Evolutionary conservation across 2,113 vertebrate species (phyloP).

Genomic region (Himantopus leucocephalus): DNA sequence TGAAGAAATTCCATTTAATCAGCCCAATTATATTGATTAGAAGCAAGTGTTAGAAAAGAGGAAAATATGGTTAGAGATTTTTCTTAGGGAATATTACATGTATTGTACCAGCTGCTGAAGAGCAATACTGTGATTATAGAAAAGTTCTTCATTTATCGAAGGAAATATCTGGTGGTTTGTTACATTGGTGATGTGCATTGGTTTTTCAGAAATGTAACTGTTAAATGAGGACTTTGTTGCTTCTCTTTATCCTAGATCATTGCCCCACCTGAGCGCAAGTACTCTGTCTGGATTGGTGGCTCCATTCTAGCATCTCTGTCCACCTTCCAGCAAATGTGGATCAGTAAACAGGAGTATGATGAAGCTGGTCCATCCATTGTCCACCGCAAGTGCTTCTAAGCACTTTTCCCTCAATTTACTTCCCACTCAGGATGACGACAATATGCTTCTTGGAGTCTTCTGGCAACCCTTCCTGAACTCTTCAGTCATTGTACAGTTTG

Average conservation of each 20-base stretch:
- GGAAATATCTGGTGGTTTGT: not conserved
- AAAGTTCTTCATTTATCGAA: not conserved
- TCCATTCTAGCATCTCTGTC: constrained; percentile 85
- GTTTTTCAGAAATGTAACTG: not conserved
- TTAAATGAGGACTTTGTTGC: not conserved
- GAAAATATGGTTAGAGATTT: not conserved
- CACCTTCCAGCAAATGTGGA: constrained; percentile 97
- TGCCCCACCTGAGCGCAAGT: constrained; percentile 86
- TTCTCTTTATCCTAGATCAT: constrained; percentile 80
- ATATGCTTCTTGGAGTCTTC: constrained; percentile 74
- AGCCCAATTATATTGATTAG: not conserved
- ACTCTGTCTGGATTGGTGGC: constrained; percentile 85
- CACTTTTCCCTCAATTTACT: constrained; percentile 19
- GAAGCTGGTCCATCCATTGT: constrained; percentile 93
- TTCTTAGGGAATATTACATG: not conserved
- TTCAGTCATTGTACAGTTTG: constrained; percentile 85
- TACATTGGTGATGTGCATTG: not conserved
- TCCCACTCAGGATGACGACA: constrained; percentile 72
- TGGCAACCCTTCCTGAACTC: constrained; percentile 65
- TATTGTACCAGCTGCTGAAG: not conserved
- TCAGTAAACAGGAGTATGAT: constrained; percentile 93
- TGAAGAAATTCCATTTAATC: not conserved
- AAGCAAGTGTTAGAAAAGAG: not conserved
- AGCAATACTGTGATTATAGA: not conserved
- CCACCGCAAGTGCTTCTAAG: constrained; percentile 94